These are phyloP conservation scores for Perizoma flavofasciatum DNA, from an alignment of 2,888 invertebrate species.

Conservation along the genomic window DNA sequence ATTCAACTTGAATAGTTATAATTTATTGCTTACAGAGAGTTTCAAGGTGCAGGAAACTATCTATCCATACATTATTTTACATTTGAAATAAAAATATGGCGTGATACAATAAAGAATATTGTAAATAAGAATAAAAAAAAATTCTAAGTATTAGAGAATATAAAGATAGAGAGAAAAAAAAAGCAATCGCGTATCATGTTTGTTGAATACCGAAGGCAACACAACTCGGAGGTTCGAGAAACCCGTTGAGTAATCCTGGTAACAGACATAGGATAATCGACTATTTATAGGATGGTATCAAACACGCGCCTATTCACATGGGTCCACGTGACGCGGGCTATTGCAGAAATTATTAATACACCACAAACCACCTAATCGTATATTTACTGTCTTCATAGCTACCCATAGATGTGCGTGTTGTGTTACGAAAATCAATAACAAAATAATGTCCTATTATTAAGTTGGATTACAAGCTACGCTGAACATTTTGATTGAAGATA, in stretches of 20 bases:
- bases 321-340: slow-evolving; percentile 59
- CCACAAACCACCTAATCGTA: slow-evolving; percentile 33
- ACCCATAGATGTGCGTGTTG: slow-evolving; percentile 48
- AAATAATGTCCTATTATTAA: slow-evolving; percentile 55
- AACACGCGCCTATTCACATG: slow-evolving; percentile 68
- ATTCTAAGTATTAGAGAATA: background rate
- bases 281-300: slow-evolving; percentile 75
- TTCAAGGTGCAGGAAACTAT: slow-evolving; percentile 22
- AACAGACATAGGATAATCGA: slow-evolving; percentile 63
- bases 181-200: background rate
- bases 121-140: slow-evolving; percentile 2
- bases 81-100: background rate
- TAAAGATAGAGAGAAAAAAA: background rate
- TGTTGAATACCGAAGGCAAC: slow-evolving; percentile 6
- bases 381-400: slow-evolving; percentile 49
- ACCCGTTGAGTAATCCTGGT: slow-evolving; percentile 65
- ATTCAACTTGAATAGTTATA: slow-evolving; percentile 22
- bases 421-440: slow-evolving; percentile 61
- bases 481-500: slow-evolving; percentile 6
- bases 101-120: background rate
- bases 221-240: slow-evolving; percentile 47
- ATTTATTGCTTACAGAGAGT: slow-evolving; percentile 20
- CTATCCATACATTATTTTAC: slow-evolving; percentile 4
- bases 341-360: slow-evolving; percentile 54
- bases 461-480: slow-evolving; percentile 43